These are phyloP conservation scores for Endotricha flammealis DNA, from an alignment of 2,888 invertebrate genomes.

Conservation along the genomic window DNA sequence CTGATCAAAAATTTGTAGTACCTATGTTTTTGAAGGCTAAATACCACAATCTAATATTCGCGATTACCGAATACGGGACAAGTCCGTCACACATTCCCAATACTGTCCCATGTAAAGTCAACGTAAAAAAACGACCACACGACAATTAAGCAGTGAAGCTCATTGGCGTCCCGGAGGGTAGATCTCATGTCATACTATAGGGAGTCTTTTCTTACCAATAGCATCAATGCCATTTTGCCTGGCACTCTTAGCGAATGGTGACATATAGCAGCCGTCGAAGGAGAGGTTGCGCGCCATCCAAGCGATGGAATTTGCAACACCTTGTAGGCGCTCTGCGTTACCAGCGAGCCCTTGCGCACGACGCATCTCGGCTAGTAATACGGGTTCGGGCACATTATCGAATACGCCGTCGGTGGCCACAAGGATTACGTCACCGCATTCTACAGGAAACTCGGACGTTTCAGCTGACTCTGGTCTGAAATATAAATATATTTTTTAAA, in stretches of 20 bases:
- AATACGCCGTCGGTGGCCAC: constrained; percentile 99
- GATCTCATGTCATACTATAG: too few species aligned
- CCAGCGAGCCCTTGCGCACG: constrained; percentile 70
- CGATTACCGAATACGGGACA: too few species aligned
- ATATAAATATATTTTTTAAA: too few species aligned
- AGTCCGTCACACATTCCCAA: too few species aligned
- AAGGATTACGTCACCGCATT: constrained; percentile 95
- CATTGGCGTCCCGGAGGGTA: too few species aligned
- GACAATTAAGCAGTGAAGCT: too few species aligned
- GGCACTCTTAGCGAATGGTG: constrained; percentile 96
- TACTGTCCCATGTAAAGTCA: too few species aligned
- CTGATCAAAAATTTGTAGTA: too few species aligned
- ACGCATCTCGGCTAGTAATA: constrained; percentile 91
- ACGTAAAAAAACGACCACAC: too few species aligned
- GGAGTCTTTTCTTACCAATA: constrained; percentile 89
- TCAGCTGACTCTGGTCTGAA: constrained; percentile 95
- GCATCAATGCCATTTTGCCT: constrained; percentile 95
- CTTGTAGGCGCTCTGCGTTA: constrained; percentile 88
- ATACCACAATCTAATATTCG: too few species aligned
- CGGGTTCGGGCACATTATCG: constrained; percentile 96
- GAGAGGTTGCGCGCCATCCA: constrained; percentile 96
- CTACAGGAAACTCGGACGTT: constrained; percentile 90
- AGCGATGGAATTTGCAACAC: constrained; percentile 95
- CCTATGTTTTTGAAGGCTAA: too few species aligned
- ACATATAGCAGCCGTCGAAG: constrained; percentile 95